Evolutionary conservation across 2,113 vertebrate genomes (phyloP).

Genomic region (Motacilla alba): DNA sequence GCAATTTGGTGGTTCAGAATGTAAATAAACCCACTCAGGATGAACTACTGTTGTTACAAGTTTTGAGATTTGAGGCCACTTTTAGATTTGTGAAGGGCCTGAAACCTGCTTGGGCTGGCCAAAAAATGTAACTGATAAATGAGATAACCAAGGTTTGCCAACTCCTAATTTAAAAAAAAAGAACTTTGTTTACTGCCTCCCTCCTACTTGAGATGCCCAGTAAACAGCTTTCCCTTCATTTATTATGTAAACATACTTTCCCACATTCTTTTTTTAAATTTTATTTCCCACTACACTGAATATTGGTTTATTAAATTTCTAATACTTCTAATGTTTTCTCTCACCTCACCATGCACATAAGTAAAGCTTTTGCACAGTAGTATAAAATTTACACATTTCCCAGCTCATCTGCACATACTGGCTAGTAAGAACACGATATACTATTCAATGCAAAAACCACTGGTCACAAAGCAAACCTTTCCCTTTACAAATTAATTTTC

Average conservation of each 20-base stretch:
- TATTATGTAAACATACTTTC: background rate
- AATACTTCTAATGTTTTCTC: background rate
- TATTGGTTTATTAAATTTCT: background rate
- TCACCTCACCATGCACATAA: background rate
- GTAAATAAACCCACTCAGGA: background rate
- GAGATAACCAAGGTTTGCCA: background rate
- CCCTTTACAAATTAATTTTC: background rate
- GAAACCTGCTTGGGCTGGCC: background rate
- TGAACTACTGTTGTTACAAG: background rate
- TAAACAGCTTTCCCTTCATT: background rate
- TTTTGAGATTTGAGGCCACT: background rate
- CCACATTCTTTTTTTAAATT: rapidly evolving
- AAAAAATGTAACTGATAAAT: background rate
- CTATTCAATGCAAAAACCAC: background rate
- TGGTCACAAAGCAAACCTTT: background rate
- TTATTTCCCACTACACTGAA: background rate
- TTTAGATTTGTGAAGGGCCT: background rate
- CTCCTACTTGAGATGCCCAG: background rate
- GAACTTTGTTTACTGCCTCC: background rate
- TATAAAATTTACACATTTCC: background rate
- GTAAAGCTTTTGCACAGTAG: background rate
- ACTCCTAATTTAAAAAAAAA: background rate
- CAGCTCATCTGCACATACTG: background rate
- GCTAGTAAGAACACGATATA: background rate
- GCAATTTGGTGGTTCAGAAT: background rate